Evolutionary conservation across 2,797 vertebrate species (phyloP).

Genomic region (Anguilla pacifica): DNA sequence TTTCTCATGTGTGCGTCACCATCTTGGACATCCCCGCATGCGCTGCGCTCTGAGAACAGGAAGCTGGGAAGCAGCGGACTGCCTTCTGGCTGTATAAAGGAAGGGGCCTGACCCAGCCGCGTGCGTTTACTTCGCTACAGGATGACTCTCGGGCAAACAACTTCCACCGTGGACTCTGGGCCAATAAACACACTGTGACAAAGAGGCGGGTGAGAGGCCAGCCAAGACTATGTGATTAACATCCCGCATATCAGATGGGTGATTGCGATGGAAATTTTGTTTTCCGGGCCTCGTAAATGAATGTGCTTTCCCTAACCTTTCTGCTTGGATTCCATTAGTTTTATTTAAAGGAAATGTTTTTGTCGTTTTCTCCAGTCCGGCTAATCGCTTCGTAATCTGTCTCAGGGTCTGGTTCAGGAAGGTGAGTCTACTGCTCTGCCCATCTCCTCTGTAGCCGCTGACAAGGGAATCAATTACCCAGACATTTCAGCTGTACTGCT

Average conservation of each 20-base stretch:
- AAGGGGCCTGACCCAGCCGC: not conserved
- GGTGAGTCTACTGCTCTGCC: not conserved
- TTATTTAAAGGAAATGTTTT: not conserved
- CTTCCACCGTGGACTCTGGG: not conserved
- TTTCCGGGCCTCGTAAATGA: not conserved
- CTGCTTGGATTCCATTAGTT: not conserved
- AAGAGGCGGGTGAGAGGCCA: not conserved
- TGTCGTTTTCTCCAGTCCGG: not conserved
- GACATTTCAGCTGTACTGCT: not conserved
- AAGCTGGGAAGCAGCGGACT: not conserved
- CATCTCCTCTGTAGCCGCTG: not conserved
- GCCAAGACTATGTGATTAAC: not conserved
- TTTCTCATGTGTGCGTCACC: not conserved
- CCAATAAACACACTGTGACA: slow-evolving; percentile 8
- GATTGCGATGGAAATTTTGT: not conserved
- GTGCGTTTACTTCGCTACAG: not conserved
- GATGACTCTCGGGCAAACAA: not conserved
- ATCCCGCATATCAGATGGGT: not conserved
- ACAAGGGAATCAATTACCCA: not conserved
- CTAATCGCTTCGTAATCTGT: not conserved
- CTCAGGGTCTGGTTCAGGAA: not conserved
- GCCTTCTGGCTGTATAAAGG: not conserved
- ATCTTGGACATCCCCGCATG: not conserved
- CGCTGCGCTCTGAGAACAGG: not conserved
- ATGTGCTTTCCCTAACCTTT: not conserved